A percentile compares a stretch with the other conserved stretches of the same genome.
Evolutionary conservation across 2,113 vertebrate genomes (phyloP).

Genomic region (Cyanoderma ruficeps): DNA sequence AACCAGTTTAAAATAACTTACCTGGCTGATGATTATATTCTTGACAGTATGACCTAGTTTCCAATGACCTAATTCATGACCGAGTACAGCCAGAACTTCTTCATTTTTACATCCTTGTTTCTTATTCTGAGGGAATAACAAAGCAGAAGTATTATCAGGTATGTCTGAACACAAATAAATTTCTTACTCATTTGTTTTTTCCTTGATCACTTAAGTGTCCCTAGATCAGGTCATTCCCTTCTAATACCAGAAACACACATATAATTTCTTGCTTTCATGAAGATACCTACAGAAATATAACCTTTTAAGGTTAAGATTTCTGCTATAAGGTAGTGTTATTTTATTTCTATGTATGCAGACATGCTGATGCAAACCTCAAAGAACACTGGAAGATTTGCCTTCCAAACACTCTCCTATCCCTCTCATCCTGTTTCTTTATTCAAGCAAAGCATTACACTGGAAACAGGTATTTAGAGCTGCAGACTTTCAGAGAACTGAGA

Average conservation of each 20-base stretch:
- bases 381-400: background rate
- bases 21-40: conserved; percentile 98
- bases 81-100: conserved; percentile 94
- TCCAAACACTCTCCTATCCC: background rate
- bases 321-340: background rate
- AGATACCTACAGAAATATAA: background rate
- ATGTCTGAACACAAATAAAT: background rate
- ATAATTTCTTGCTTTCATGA: background rate
- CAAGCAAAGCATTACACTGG: background rate
- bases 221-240: background rate
- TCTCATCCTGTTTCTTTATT: background rate
- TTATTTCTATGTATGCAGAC: background rate
- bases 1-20: conserved; percentile 49
- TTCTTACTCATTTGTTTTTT: background rate
- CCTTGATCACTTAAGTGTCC: background rate
- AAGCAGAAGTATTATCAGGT: background rate
- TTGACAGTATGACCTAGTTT: conserved; percentile 97
- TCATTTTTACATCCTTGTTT: conserved; percentile 97
- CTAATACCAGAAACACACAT: background rate
- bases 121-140: conserved; percentile 81
- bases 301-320: background rate
- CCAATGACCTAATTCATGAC: conserved; percentile 98
- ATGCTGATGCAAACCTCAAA: background rate
- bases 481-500: background rate
- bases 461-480: background rate